Percentiles rank a stretch among this genome's conserved stretches.
Conservation (phyloP, 2,888 invertebrate genomes). For the Chymomyza amoena region DNA sequence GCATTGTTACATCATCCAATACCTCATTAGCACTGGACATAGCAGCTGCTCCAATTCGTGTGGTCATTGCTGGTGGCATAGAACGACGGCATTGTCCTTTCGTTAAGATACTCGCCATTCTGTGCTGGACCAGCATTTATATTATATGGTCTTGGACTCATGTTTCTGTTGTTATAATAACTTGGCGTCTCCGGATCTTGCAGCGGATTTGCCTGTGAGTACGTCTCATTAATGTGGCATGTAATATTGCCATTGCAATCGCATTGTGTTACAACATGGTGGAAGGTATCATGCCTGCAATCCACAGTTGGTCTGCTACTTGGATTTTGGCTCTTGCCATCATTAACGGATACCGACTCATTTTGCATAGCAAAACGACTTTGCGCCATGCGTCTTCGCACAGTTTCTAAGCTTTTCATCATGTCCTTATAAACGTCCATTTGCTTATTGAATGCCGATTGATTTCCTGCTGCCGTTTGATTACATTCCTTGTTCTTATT, state of each 20-base stretch:
- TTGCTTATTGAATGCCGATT: not conserved
- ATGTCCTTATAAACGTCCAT: conserved; percentile 15
- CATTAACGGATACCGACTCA: no score
- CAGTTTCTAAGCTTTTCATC: no score
- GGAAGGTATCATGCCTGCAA: conserved; percentile 14
- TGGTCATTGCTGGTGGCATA: conserved; percentile 23
- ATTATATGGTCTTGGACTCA: conserved; percentile 1
- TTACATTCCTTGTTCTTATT: not conserved
- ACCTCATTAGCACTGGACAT: not conserved
- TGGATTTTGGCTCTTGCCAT: no score
- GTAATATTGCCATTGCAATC: conserved; percentile 45
- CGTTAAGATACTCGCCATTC: not conserved
- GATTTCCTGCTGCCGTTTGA: conserved; percentile 15
- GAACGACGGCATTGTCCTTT: not conserved
- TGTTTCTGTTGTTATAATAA: not conserved
- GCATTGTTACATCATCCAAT: conserved; percentile 14
- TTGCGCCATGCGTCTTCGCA: no score
- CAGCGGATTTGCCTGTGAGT: conserved; percentile 27
- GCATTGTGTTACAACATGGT: conserved; percentile 29
- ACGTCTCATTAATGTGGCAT: conserved; percentile 36
- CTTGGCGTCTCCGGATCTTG: conserved; percentile 4
- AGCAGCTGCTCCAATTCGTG: not conserved
- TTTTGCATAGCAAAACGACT: no score
- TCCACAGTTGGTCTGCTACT: not conserved
- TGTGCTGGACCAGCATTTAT: conserved; percentile 14